Conservation (phyloP, 53 echinoderm and acorn worm genomes). For the Actinopyga echinites region DNA sequence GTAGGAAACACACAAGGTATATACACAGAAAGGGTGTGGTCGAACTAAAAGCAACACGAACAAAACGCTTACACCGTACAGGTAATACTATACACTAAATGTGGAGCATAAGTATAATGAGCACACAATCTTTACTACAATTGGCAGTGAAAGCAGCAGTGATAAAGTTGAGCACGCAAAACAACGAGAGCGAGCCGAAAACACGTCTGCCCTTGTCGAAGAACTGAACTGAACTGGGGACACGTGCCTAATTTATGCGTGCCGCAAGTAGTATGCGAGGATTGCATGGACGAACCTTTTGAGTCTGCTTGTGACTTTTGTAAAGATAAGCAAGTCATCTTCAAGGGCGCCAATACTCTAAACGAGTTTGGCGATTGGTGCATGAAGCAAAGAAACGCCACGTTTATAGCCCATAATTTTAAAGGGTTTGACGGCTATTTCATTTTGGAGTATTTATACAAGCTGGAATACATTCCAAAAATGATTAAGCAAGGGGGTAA, state of each 20-base stretch:
- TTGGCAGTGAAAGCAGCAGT: no score
- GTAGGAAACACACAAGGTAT: no score
- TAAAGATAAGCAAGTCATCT: slow-evolving; percentile 8
- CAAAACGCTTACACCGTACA: no score
- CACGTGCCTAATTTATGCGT: slow-evolving; percentile 48
- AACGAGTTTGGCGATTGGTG: slow-evolving; percentile 51
- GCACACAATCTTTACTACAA: no score
- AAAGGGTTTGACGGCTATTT: slow-evolving; percentile 36
- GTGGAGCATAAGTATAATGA: no score
- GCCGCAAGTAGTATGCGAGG: slow-evolving; percentile 36
- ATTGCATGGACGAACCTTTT: slow-evolving; percentile 24
- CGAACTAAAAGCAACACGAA: no score
- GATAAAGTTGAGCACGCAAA: no score
- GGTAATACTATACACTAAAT: no score
- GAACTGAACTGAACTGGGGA: no score
- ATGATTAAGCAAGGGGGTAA: slow-evolving; percentile 53
- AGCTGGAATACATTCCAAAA: slow-evolving; percentile 16
- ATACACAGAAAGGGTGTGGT: no score
- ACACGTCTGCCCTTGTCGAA: no score
- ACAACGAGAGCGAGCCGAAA: no score
- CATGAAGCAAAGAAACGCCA: background rate
- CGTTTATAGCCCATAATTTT: slow-evolving; percentile 49
- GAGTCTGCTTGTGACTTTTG: slow-evolving; percentile 9
- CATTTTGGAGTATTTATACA: slow-evolving; percentile 37
- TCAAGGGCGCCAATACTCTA: background rate